Evolutionary conservation across 2,888 invertebrate species (phyloP).

Genomic region (Apocheima hispidaria): DNA sequence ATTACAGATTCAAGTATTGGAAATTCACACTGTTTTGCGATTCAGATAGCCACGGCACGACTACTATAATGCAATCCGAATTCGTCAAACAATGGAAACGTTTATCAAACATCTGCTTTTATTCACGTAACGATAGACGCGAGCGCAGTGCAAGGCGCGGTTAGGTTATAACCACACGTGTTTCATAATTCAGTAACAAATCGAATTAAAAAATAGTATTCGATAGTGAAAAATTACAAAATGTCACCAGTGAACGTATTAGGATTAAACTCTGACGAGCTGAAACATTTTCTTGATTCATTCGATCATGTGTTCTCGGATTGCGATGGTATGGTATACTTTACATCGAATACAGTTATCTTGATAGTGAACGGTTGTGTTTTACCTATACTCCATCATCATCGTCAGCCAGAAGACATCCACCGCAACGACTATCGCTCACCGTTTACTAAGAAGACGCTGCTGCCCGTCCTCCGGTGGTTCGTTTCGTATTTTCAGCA

Average conservation of each 20-base stretch:
- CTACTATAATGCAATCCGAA: conserved; percentile 4
- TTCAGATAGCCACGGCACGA: not conserved
- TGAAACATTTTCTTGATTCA: conserved; percentile 85
- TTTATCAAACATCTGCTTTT: conserved; percentile 44
- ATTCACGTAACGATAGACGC: conserved; percentile 59
- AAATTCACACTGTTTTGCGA: too few species aligned
- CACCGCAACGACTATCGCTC: too few species aligned
- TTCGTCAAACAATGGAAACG: conserved; percentile 51
- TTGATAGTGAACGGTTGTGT: not conserved
- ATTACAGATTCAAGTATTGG: too few species aligned
- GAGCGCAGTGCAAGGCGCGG: conserved; percentile 64
- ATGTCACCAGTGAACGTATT: conserved; percentile 71
- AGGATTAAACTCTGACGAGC: conserved; percentile 71
- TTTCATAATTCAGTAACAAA: conserved; percentile 14
- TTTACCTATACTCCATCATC: not conserved
- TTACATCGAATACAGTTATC: not conserved
- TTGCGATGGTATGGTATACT: conserved; percentile 88
- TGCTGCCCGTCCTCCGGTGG: too few species aligned
- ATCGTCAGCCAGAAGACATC: too few species aligned
- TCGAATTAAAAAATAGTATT: conserved; percentile 4
- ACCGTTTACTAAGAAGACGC: too few species aligned
- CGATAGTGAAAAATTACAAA: conserved; percentile 40
- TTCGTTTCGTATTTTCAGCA: too few species aligned
- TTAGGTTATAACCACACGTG: conserved; percentile 71
- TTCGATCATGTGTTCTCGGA: conserved; percentile 91